Base-by-base conservation (phyloP, 2,113 vertebrate species). In the Microcebus griseorufus region DNA sequence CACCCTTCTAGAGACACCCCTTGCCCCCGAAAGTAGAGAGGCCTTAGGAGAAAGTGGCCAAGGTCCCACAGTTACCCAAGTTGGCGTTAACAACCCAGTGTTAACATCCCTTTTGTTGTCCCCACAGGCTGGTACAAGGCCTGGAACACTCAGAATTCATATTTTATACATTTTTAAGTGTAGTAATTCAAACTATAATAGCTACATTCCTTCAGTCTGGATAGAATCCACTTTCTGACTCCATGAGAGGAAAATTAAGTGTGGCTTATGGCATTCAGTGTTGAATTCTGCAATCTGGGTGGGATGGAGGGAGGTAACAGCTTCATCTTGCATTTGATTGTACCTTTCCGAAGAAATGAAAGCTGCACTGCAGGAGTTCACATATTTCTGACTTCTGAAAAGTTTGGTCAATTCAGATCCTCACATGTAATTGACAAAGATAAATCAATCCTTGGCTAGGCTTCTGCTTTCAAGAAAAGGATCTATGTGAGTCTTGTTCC, bases 361-460 rank as follows among this genome's bases (percentile, higher is more conserved):
- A 90, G 29, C 39, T 55, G 20, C 23, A 1, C 42, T 45, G 22
- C 29, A 70, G 42, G 82, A 75, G 55, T 51, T 79, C 29, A 70
- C 5, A 29, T 22, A 67, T 45, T 69, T 62, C 89, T 87, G 83
- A 96, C 75, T 95, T 87, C 51, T 73, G 58, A 79, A 87, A 90
- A 82, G 45, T 75, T 45, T 13, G 17, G 39, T 89, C 48, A 80
- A 2, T 80, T 95, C 80, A 86, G n/a, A 62, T 29, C 53, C 39
- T 83, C 48, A 84, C 39, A 76, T 37, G 48, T 76, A 90, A 87
- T 1, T 80, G 93, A 83, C 87, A 70, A 89, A 48, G 48, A 92
- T 48, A 37, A 96, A 94, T 93, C 65, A 92, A 90, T 78, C 32
- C 22, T n/a, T 73, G 65, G 18, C 5, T 65, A 37, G 23, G 29